phyloP scores from a whole-genome alignment of 2,113 vertebrate species.

The Ceyx cyanopectus region DNA sequence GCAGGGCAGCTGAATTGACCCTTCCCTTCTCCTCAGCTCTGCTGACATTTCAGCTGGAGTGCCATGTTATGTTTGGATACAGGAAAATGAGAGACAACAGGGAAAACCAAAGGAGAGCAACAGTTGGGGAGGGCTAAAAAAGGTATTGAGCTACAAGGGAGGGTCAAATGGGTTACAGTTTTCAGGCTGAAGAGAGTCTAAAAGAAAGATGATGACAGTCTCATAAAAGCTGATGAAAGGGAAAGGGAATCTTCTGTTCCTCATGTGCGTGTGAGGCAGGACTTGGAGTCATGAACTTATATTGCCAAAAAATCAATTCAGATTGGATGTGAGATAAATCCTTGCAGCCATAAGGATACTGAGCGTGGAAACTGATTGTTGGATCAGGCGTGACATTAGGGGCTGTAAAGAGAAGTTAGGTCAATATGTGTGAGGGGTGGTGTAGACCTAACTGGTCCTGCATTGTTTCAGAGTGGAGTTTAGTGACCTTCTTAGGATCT shows the following conservation, averaged over 20 bases:
- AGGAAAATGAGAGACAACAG: background rate
- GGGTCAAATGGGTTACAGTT: background rate
- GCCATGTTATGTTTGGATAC: background rate
- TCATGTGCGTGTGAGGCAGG: background rate
- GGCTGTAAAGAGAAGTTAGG: background rate
- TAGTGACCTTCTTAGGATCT: background rate
- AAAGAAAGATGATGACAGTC: slow-evolving; percentile 28
- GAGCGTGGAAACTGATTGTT: slow-evolving; percentile 8
- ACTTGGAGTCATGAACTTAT: slow-evolving; percentile 8
- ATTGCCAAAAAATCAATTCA: slow-evolving; percentile 25
- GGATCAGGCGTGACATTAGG: background rate
- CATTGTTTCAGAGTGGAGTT: background rate
- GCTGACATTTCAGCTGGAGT: background rate
- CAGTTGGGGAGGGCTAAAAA: background rate
- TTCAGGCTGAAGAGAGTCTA: background rate
- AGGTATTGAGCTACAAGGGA: background rate
- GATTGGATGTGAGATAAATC: slow-evolving; percentile 45
- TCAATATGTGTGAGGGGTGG: background rate
- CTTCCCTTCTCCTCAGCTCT: background rate
- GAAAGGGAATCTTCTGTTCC: slow-evolving; percentile 42
- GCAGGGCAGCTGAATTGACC: background rate
- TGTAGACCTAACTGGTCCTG: background rate
- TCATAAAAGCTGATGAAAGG: slow-evolving; percentile 62
- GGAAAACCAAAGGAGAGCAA: background rate
- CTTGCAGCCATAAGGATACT: background rate